Evolutionary conservation across 2,888 invertebrate species (phyloP), one percentile per base, ranked within the genome.

Genomic region (Drosophila hawaiiensis): DNA sequence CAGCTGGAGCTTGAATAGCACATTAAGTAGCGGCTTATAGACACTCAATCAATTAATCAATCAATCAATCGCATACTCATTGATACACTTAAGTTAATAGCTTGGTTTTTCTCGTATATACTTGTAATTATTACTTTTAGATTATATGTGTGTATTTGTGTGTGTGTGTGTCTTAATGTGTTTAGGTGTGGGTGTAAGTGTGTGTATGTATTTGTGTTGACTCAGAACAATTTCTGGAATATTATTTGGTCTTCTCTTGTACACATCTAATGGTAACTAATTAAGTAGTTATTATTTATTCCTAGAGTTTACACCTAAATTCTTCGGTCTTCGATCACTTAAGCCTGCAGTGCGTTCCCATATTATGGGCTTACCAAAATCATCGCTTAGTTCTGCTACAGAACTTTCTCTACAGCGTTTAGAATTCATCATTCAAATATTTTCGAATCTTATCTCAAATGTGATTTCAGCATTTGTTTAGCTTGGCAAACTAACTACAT

Each of bases 191-290:
- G 62, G 29, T 43, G 47, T 47, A 25, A 25, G 14, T 33, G 28
- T 68, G 28, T 59, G 9, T 61, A 58, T 64, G 54, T 68, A 25
- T 59, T 53, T 69, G 64, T 84, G 64, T 72, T 76, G 83, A 79
- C 73, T 73, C 77, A 74, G 77, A 81, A 85, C 78, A 76, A 77
- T 78, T 78, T 73, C 61, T 64, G 76, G 62, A 84, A 58, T 82
- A 67, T 69, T 73, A 76, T 76, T 90, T 91, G 88, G 90, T 92
- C 91, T 83, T 82, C 89, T 83, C 83, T 84, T 70, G 82, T 81
- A 80, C 80, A 87, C 89, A 80, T 83, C 88, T 86, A 86, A 81
- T 78, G 82, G 83, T 85, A 90, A 78, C 83, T 86, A 90, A 62
- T 65, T 77, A 65, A 64, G 61, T 84, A 67, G 62, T 77, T 71